These are phyloP conservation scores for Odontamblyopus lacepedii DNA, from an alignment of 2,797 vertebrate species.

Conservation along the genomic window DNA sequence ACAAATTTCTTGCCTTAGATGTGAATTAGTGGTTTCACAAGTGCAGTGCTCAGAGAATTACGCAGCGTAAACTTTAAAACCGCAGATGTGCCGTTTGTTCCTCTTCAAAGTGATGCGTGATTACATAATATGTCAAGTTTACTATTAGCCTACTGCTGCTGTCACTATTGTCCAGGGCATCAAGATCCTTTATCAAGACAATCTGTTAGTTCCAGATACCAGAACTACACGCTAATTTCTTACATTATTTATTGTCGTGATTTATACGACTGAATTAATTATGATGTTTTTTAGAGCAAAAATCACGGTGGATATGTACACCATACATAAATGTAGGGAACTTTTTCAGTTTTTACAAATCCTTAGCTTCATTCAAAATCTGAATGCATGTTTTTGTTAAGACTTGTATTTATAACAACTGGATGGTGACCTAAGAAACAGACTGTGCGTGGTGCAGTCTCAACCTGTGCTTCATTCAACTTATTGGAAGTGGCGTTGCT, in stretches of 20 bases:
- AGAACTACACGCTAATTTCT: neutral
- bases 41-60: neutral
- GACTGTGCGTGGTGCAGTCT: neutral
- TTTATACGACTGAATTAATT: neutral
- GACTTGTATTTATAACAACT: neutral
- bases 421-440: neutral
- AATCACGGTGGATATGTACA: too few relatives aligned
- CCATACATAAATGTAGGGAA: too few relatives aligned
- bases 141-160: neutral
- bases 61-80: neutral
- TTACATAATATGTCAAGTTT: neutral
- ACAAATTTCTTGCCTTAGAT: neutral
- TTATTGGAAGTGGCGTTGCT: neutral
- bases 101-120: neutral
- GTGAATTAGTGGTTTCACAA: neutral
- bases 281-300: neutral
- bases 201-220: neutral
- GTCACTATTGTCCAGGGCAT: neutral
- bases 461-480: neutral
- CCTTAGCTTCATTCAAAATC: too few relatives aligned
- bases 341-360: too few relatives aligned
- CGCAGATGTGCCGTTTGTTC: neutral
- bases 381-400: too few relatives aligned
- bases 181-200: neutral
- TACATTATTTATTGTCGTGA: neutral